phyloP scores from a whole-genome alignment of 2,888 invertebrate species.

The Amphipoea oculea region DNA sequence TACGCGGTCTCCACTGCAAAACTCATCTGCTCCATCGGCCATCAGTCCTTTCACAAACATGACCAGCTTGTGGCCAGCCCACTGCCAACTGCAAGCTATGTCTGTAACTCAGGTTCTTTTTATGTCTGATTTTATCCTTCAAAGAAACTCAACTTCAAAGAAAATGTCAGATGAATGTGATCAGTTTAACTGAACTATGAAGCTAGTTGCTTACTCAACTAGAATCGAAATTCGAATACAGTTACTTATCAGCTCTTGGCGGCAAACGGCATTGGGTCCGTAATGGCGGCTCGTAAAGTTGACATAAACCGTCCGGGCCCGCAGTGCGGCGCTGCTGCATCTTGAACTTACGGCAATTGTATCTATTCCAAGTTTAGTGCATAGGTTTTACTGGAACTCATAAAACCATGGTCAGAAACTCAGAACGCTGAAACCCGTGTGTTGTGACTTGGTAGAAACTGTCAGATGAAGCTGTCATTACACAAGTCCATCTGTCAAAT shows the following conservation, averaged over 20 bases:
- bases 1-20: not conserved
- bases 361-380: conserved; percentile 33
- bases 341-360: conserved; percentile 46
- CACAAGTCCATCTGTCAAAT: not conserved
- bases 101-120: not conserved
- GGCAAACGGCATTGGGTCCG: conserved; percentile 56
- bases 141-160: not conserved
- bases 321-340: conserved; percentile 60
- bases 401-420: conserved; percentile 20
- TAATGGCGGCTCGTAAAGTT: conserved; percentile 61
- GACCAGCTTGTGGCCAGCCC: too few species aligned
- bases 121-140: not conserved
- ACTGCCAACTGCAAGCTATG: not conserved
- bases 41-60: not conserved
- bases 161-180: not conserved
- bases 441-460: not conserved
- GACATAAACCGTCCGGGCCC: conserved; percentile 59
- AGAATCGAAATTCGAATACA: conserved; percentile 47
- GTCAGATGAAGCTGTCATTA: not conserved
- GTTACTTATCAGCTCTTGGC: conserved; percentile 53
- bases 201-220: conserved; percentile 32
- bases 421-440: not conserved
- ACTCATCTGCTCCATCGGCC: not conserved
- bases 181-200: conserved; percentile 7
- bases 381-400: conserved; percentile 34